phyloP scores from a whole-genome alignment of 2,113 vertebrate genomes.

The Lampris incognitus region DNA sequence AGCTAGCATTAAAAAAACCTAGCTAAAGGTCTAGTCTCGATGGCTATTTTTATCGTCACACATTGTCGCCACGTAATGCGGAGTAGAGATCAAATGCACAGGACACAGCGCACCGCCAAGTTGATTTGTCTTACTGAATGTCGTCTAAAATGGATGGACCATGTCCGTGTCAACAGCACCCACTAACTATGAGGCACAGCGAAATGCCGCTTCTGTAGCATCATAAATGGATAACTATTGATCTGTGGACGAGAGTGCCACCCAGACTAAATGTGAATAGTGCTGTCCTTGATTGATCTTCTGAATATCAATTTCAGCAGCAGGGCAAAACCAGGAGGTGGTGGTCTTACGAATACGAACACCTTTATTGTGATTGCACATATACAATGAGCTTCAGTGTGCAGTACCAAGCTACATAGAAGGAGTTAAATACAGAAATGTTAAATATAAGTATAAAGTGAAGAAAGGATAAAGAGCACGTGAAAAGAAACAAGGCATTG shows the following conservation, averaged over 20 bases:
- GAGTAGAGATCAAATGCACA: not conserved
- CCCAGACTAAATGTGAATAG: conserved; percentile 48
- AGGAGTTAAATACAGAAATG: too few species aligned
- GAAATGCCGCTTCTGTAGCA: conserved; percentile 54
- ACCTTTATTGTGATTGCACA: too few species aligned
- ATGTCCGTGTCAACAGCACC: conserved; percentile 55
- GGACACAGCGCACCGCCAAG: conserved; percentile 30
- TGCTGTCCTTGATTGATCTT: conserved; percentile 60
- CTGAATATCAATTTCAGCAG: conserved; percentile 27
- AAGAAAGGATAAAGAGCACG: too few species aligned
- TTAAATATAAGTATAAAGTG: too few species aligned
- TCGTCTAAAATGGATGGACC: conserved; percentile 36
- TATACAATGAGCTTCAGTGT: too few species aligned
- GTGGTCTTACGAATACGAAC: too few species aligned
- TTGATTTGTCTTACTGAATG: conserved; percentile 45
- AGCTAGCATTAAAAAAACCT: too few species aligned
- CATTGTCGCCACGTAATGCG: not conserved
- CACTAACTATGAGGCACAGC: conserved; percentile 9
- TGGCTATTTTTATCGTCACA: not conserved
- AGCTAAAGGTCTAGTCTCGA: too few species aligned
- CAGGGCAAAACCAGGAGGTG: conserved; percentile 19
- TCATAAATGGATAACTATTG: conserved; percentile 73
- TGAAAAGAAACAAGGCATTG: too few species aligned
- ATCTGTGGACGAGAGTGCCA: conserved; percentile 36
- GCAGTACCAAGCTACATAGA: too few species aligned